Evolutionary conservation across 2,888 invertebrate species (phyloP), one percentile per base, ranked within the genome.

Genomic region (Brassicogethes aeneus): DNA sequence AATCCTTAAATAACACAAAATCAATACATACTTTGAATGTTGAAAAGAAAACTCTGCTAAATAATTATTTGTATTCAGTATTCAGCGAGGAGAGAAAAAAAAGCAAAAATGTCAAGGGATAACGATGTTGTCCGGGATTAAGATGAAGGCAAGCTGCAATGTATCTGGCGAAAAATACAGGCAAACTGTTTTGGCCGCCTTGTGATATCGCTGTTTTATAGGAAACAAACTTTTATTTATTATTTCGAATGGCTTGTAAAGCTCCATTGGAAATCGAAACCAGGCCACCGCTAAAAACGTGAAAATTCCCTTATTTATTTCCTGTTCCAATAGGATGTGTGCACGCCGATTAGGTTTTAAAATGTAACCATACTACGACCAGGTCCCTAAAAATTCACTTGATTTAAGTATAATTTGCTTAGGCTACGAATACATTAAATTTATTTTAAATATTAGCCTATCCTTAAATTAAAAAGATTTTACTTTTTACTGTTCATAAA

Each of bases 191-290:
- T 34, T 38, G 44, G 37, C 37, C 41, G 45, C 40, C 45, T 38
- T 37, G 43, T 34, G 39, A 43, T 46, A 46, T 43, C 39, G 43
- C 37, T 34, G 43, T 39, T 44, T 44, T 46, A 43, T 44, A 30
- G 43, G 37, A 41, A 40, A 36, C 38, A 42, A 47, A 46, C 35
- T 44, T 46, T 46, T 46, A 47, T 47, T 45, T 47, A 47, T 47
- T 47, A 44, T 47, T 47, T 41, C 33, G 44, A 41, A 45, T 42
- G 47, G 47, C 42, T 40, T 41, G 42, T 42, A 44, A 47, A 47
- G 42, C 43, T 45, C 44, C 36, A 45, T 45, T 37, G 44, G 41
- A 42, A 41, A 44, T 39, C 44, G 44, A 44, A n/a, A 44, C 44
- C 36, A 37, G 41, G 37, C 36, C 37, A 40, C 44, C 41, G 36